Evolutionary conservation across 1,140 invertebrate species (phyloP), one percentile per base, ranked within the genome.

Genomic region (Reticulitermes speratus): DNA sequence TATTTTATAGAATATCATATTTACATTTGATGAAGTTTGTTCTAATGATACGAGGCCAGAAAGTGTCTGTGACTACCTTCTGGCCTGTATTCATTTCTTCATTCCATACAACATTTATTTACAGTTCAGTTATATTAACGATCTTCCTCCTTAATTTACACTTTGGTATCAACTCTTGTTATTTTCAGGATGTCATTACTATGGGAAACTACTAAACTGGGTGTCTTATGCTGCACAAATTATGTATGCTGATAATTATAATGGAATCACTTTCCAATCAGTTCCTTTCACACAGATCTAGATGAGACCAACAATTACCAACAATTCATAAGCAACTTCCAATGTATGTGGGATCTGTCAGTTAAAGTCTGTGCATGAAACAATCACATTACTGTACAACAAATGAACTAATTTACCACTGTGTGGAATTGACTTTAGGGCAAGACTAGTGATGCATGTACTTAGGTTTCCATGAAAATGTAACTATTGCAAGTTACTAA

Each of bases 1-100:
- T 45, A 84, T 84, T 84, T 52, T 21, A 52, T 84, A 52, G 83
- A 52, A 30, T 84, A 44, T 45, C 32, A 52, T 84, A 84, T 84
- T n/a, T 84, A 84, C 83, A 84, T 84, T 84, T 52, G 30, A 84
- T 52, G 65, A 52, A 32, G 25, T 52, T 45, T 52, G 30, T 59
- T 45, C 83, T 84, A 52, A 52, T 45, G 44, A 84, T 45, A 12
- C 55, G 48, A 84, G 83, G 83, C 52, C 52, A 52, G 45, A 52
- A 84, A 52, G 83, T 44, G 23, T 52, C 30, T 84, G n/a, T 30
- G 23, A n/a, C 45, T 59, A 52, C 45, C 25, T 32, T n/a, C 45
- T 52, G 45, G 8, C 83, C 45, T 84, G 52, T 59, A 44, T 52
- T 52, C 45, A 52, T 48, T 84, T 48, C 25, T 48, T 84, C 25